Evolutionary conservation across 2,113 vertebrate species (phyloP), one percentile per base, ranked within the genome.

Genomic region (Xenotilapia longispinis): DNA sequence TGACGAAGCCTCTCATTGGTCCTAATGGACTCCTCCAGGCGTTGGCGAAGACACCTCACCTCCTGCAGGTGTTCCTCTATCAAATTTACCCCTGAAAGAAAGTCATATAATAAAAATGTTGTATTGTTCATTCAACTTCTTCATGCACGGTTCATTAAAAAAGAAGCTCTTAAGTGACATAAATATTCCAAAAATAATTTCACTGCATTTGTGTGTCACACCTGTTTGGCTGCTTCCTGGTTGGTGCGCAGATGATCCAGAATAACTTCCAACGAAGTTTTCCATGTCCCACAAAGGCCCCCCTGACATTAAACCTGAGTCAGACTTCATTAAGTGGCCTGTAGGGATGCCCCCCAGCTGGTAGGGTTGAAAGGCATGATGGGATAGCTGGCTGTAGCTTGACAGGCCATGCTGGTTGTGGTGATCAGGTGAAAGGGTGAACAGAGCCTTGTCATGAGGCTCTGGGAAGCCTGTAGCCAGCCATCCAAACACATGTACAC

Each of bases 11-110:
- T 96, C 92, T 99, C 97, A 0, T 99, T 98, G 82, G 97, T 97
- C 88, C 97, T 96, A 85, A 99, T 98, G 85, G 98, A 99, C 87
- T 99, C 98, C 85, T 98, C 98, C 4, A 99, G 96, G 47, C 96
- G 97, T 94, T 98, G 98, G 10, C 97, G 97, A 55, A 99, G 96
- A 87, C 93, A 97, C 36, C 97, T 97, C 82, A 99, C 98, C 94
- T 99, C 98, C 40, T 93, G 84, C 78, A 99, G 94, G 92, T 99
- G 98, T 57, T 98, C 97, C 81, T 99, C 97, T 10, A 99, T 96
- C 89, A 99, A 90, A 81, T 97, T 97, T 6, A 96, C 94, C 38
- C 97, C 98, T 98, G 79, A 3, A 60, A 36, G 84, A 5, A 82
- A 83, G 78, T 26, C 36, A 5, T 9, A 68, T 10, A 21, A 31